phyloP scores from a whole-genome alignment of 2,888 invertebrate species.

The Drosophila suboccidentalis region DNA sequence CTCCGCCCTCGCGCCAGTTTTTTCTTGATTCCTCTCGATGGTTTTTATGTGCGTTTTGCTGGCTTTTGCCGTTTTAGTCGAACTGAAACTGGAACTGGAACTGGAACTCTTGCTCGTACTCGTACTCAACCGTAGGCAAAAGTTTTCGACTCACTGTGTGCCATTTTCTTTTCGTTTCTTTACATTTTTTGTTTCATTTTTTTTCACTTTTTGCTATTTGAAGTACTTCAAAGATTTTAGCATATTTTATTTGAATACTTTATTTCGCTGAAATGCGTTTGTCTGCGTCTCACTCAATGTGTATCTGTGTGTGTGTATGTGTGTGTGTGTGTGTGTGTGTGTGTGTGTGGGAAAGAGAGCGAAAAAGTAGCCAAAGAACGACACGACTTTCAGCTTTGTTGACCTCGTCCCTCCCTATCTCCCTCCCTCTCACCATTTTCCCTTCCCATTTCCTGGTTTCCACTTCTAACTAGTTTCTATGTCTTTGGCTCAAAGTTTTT shows the following conservation, averaged over 20 bases:
- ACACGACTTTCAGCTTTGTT: conserved; percentile 77
- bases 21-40: conserved; percentile 66
- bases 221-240: conserved; percentile 82
- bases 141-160: conserved; percentile 67
- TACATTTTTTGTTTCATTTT: conserved; percentile 43
- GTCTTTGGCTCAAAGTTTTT: conserved; percentile 79
- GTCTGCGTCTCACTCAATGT: conserved; percentile 45
- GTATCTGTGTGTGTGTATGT: conserved; percentile 3
- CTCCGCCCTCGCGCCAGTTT: conserved; percentile 32
- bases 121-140: conserved; percentile 48
- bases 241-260: conserved; percentile 82
- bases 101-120: conserved; percentile 25
- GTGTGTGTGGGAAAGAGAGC: conserved; percentile 10
- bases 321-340: not conserved
- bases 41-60: conserved; percentile 69
- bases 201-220: conserved; percentile 75
- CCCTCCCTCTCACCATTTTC: not conserved
- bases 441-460: conserved; percentile 4
- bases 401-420: conserved; percentile 34
- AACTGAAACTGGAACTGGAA: conserved; percentile 40
- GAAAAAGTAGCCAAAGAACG: conserved; percentile 58
- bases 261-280: conserved; percentile 77
- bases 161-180: conserved; percentile 53
- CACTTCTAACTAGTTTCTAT: conserved; percentile 78
- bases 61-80: conserved; percentile 50